Conservation (phyloP, 2,888 invertebrate species). For the Nemotelus pantherinus region DNA sequence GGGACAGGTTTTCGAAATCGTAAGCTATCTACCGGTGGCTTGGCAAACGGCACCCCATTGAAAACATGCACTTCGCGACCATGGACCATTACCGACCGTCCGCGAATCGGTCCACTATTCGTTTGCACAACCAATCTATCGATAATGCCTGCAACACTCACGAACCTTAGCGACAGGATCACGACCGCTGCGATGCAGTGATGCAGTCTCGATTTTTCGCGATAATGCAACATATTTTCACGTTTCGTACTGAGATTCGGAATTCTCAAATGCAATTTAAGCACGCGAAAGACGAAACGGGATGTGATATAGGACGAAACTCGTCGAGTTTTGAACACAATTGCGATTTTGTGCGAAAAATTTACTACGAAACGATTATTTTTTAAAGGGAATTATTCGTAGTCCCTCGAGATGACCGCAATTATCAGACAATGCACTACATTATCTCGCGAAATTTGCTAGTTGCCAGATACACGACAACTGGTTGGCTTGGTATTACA, state of each 20-base stretch:
- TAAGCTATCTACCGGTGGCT: constrained; percentile 85
- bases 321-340: no score
- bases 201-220: neutral
- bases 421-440: no score
- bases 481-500: no score
- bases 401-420: no score
- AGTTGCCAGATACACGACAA: no score
- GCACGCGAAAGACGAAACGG: no score
- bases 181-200: constrained; percentile 53
- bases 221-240: neutral
- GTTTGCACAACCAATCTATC: constrained; percentile 87
- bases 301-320: no score
- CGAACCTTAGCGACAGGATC: constrained; percentile 57
- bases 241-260: neutral
- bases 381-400: no score
- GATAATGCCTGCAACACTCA: constrained; percentile 61
- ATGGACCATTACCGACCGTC: constrained; percentile 81
- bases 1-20: constrained; percentile 88
- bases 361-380: no score
- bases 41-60: constrained; percentile 90
- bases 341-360: no score
- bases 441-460: no score
- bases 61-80: constrained; percentile 88
- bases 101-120: constrained; percentile 82
- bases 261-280: constrained; percentile 1